Conservation (phyloP, 2,113 vertebrate species). For the Cheirogaleus medius region DNA sequence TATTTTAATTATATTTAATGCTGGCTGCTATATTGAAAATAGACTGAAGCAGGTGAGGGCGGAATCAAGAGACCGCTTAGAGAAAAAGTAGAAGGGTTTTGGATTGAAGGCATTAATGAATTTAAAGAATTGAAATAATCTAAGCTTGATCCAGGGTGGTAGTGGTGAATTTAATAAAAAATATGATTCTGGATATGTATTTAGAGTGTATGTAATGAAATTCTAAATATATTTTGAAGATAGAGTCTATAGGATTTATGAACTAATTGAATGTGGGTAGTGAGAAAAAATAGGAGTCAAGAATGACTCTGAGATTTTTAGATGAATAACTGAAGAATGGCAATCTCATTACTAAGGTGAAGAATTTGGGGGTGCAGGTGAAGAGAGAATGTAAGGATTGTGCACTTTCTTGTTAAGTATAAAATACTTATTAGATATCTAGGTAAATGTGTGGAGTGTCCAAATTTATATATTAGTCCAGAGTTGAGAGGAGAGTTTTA, state of each 20-base stretch:
- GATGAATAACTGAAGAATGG: not conserved
- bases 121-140: not conserved
- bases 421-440: not conserved
- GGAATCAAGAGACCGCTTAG: not conserved
- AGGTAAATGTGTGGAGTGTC: not conserved
- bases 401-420: not conserved
- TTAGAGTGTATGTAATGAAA: not conserved
- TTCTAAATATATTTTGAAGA: not conserved
- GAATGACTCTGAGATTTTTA: not conserved
- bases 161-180: not conserved
- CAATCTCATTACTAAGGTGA: not conserved
- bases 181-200: not conserved
- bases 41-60: not conserved
- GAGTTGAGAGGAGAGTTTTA: not conserved
- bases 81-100: not conserved
- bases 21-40: not conserved
- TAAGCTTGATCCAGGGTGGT: not conserved
- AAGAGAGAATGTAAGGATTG: not conserved
- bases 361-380: not conserved
- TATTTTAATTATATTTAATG: no score
- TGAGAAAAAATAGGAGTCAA: not conserved
- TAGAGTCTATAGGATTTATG: not conserved
- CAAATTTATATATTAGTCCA: not conserved
- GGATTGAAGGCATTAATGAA: not conserved
- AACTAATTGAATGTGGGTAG: not conserved